Base-by-base conservation (phyloP, 2,888 invertebrate species). In the Penaeus monodon region DNA sequence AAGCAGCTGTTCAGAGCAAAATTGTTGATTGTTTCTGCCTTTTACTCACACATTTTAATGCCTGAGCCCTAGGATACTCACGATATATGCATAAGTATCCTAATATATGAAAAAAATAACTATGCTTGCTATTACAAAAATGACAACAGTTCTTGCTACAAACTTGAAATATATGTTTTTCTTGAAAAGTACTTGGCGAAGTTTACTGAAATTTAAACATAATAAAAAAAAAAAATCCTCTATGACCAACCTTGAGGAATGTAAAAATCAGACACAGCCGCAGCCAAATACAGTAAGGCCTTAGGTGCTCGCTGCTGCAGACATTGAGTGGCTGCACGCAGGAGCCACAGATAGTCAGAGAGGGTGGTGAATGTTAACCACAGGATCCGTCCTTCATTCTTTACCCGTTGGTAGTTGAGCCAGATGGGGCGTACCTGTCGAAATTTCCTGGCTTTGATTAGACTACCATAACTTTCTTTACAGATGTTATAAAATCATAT, bases 231-330 rank as follows among this genome's bases (percentile, higher is more conserved):
- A 1, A 38, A 0, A 38, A 1, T 44, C 44, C 44, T 44, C 10
- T 38, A 38, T 7, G 38, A 38, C 38, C 3, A 63, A 89, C 89
- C 89, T 64, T 89, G 84, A 64, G 99, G 99, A 92, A 99, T 95
- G 93, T 99, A 99, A 94, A 99, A 99, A 93, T 99, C 99, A 0
- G 99, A 98, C 0, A 99, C 99, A 7, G 99, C 99, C 1, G 99
- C 99, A 29, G 99, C 99, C 84, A 99, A 94, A 92, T 98, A 99
- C n/a, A 99, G 93, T 91, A 98, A 92, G 0, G 96, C 97, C 63
- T 94, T 93, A 0, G 94, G 92, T 14, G 95, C 95, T 79, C 96
- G 93, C 76, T 93, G 92, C 22, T 95, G 94, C 88, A 99, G 93
- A 90, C 95, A 95, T 92, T 96, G 95, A 91, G 97, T 96, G 33